Base-by-base conservation (phyloP, 1,140 invertebrate genomes). In the Periplaneta americana region DNA sequence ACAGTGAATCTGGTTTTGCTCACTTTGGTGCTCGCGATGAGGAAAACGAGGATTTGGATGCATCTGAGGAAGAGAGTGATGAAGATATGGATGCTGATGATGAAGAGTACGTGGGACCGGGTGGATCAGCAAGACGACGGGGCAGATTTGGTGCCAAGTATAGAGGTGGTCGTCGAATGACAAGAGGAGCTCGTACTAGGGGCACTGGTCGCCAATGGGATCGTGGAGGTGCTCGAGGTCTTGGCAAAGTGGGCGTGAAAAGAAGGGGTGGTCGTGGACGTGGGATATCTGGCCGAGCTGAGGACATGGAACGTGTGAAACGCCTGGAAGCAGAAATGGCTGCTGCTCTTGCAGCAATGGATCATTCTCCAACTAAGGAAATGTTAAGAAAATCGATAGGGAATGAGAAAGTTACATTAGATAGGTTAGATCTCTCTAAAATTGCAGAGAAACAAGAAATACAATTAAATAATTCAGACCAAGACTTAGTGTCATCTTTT, bases 261-360 rank as follows among this genome's bases (percentile, higher is more conserved):
- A 86, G 88, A 75, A 88, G 89, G 66, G 88, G 89, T 28, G 87
- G 85, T 34, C 85, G 86, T 81, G 77, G 88, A 76, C 86, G 87
- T 83, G 82, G 88, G 84, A 85, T 86, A 36, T 39, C 85, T 33
- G 87, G 86, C 32, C 88, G 89, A 84, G 86, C 86, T 1, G 78
- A 89, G 83, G 88, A 89, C 75, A 85, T 84, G 75, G 89, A 89
- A 35, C 88, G 89, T 82, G 87, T 86, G 0, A 84, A 87, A 18
- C 85, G 87, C n/a, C 84, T 89, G 18, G 87, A 89, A 35, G 84
- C 87, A 78, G 88, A 89, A 86, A 89, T 89, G 89, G 88, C 88
- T 82, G 88, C 87, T 78, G 88, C 87, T 28, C 88, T 88, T 9
- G 87, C 84, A 83, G 88, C 88, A 17, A 89, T 89, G 89, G 80